Evolutionary conservation across 2,113 vertebrate species (phyloP).

Genomic region (Alligator sinensis): DNA sequence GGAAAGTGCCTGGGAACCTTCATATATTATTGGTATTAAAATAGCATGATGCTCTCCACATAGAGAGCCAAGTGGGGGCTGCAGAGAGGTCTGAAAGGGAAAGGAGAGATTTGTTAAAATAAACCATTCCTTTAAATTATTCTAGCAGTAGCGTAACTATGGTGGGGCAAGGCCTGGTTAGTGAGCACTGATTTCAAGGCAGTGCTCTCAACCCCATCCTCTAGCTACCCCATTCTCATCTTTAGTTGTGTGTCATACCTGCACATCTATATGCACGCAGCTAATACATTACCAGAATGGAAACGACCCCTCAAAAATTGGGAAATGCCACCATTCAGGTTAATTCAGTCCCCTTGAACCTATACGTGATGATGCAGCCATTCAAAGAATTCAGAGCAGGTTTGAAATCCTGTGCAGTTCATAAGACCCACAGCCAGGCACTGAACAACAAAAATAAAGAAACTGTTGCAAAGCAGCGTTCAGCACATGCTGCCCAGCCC

Average conservation of each 20-base stretch:
- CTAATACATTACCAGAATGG: no score
- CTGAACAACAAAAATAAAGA: no score
- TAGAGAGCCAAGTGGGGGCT: background rate
- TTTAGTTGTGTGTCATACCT: no score
- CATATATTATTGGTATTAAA: background rate
- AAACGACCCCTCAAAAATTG: background rate
- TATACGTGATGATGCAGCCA: background rate
- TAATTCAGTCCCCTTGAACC: background rate
- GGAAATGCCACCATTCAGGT: background rate
- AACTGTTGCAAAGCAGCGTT: no score
- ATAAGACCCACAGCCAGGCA: no score
- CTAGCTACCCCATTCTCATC: no score
- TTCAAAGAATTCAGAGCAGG: no score
- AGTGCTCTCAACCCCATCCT: no score
- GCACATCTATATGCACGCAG: no score
- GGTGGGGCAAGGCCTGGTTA: no score
- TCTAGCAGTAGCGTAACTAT: background rate
- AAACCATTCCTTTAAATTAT: background rate
- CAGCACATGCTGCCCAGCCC: background rate
- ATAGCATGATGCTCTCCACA: background rate
- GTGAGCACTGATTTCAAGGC: no score
- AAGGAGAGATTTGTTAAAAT: background rate
- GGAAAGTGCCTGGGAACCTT: background rate
- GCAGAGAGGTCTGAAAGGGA: background rate
- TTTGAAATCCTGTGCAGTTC: no score